phyloP scores from a whole-genome alignment of 2,888 invertebrate genomes.

The Ophion ventricosus region DNA sequence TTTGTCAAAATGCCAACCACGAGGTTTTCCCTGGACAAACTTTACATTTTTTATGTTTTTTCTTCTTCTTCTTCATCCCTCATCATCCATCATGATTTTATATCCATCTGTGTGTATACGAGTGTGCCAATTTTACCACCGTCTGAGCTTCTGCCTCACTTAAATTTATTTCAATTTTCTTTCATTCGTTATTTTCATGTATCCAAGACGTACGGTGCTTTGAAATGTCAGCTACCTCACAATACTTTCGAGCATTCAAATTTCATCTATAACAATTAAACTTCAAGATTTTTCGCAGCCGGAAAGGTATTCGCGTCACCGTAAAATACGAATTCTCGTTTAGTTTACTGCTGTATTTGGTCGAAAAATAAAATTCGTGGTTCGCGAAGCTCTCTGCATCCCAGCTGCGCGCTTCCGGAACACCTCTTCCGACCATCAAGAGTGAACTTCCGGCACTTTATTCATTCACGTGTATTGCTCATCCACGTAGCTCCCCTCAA shows the following conservation, averaged over 20 bases:
- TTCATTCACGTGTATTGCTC: slow-evolving; percentile 31
- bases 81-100: not conserved
- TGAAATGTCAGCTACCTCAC: no score
- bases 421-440: slow-evolving; percentile 16
- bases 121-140: not conserved
- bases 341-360: not conserved
- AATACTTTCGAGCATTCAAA: not conserved
- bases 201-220: not conserved
- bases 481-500: slow-evolving; percentile 6
- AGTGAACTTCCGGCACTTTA: slow-evolving; percentile 13
- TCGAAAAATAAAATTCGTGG: not conserved
- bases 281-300: not conserved
- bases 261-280: not conserved
- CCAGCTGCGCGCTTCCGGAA: not conserved
- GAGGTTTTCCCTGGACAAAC: slow-evolving; percentile 3
- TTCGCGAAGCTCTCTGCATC: not conserved
- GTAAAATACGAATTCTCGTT: not conserved
- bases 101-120: not conserved
- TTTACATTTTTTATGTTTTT: slow-evolving; percentile 21
- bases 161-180: not conserved
- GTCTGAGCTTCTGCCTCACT: not conserved
- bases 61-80: not conserved
- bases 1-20: slow-evolving; percentile 11
- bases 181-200: not conserved
- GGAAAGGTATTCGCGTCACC: not conserved